Base-by-base conservation (phyloP, 2,888 invertebrate species). In the Melanophora roralis region DNA sequence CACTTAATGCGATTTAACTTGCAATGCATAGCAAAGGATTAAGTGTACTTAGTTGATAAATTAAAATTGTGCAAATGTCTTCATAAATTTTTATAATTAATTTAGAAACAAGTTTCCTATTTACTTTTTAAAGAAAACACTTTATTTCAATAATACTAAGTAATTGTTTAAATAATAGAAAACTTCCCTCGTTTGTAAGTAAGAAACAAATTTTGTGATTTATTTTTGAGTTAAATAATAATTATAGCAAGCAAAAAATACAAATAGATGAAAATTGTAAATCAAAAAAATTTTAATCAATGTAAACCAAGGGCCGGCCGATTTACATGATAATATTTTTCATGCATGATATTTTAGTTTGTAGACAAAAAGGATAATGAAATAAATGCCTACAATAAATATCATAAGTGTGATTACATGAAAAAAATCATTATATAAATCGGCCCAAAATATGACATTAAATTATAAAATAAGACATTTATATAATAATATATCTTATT, bases 381-480 rank as follows among this genome's bases (percentile, higher is more conserved):
- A n/a, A n/a, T n/a, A n/a, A n/a, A n/a, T n/a, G n/a, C n/a, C n/a
- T n/a, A n/a, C n/a, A n/a, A n/a, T n/a, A n/a, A n/a, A n/a, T n/a
- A n/a, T n/a, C n/a, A n/a, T n/a, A n/a, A n/a, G n/a, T n/a, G n/a
- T n/a, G n/a, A n/a, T n/a, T n/a, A n/a, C n/a, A n/a, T n/a, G n/a
- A n/a, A n/a, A n/a, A n/a, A n/a, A n/a, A n/a, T n/a, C n/a, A n/a
- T n/a, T n/a, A n/a, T n/a, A 60, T 51, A 53, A 36, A 67, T 73
- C 55, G 68, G n/a, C n/a, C n/a, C n/a, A n/a, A n/a, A n/a, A n/a
- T n/a, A n/a, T 73, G 40, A 78, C 47, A 71, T 55, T 59, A 40
- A 65, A 74, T 74, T 73, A 55, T 60, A 77, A 77, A 72, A 55
- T 57, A 64, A 69, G 23, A 62, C 53, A 53, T 69, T 32, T 47